phyloP scores from a whole-genome alignment of 2,113 vertebrate species.

The Ahaetulla prasina region DNA sequence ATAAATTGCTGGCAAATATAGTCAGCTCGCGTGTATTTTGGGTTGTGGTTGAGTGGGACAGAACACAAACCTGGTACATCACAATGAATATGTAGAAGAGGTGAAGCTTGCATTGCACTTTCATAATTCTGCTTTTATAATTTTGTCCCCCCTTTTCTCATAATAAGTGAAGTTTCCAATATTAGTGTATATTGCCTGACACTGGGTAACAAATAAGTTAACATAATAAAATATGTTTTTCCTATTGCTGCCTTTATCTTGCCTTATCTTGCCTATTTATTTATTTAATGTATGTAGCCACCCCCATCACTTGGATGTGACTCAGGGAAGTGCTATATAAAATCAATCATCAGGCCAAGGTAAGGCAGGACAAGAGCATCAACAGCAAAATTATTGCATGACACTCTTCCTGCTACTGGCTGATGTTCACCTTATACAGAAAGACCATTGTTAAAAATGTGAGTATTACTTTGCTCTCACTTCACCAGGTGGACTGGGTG shows the following conservation, averaged over 20 bases:
- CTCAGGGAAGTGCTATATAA: not conserved
- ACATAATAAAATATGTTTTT: not conserved
- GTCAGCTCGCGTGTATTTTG: too few species aligned
- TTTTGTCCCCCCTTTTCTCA: not conserved
- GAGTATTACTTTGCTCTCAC: not conserved
- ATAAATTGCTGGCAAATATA: too few species aligned
- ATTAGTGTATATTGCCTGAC: not conserved
- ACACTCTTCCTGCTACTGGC: not conserved
- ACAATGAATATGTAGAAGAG: not conserved
- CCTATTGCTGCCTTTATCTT: not conserved
- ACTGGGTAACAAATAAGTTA: not conserved
- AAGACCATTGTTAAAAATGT: not conserved
- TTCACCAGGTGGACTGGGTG: not conserved
- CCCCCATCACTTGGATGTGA: not conserved
- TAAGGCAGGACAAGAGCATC: not conserved
- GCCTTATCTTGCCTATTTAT: not conserved
- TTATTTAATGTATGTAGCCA: not conserved
- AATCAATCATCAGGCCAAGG: not conserved
- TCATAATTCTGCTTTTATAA: not conserved
- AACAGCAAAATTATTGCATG: not conserved
- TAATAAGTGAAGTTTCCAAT: not conserved
- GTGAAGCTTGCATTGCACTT: not conserved
- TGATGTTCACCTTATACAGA: not conserved
- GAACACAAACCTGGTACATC: too few species aligned
- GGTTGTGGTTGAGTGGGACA: too few species aligned